Evolutionary conservation across 2,113 vertebrate genomes (phyloP).

Genomic region (Pelodiscus sinensis): DNA sequence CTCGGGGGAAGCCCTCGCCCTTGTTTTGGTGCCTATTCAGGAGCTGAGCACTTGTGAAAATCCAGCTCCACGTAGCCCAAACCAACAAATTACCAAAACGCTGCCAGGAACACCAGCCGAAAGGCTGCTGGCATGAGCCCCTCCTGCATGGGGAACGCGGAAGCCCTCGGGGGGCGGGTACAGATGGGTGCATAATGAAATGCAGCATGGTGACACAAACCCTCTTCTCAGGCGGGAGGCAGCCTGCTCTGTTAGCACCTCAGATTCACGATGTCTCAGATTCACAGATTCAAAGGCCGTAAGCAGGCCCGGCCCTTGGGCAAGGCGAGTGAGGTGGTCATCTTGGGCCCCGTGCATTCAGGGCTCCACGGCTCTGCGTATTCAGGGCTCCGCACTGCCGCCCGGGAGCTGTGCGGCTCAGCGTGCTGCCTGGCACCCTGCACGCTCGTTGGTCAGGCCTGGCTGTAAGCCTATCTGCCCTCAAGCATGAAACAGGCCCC

Average conservation of each 20-base stretch:
- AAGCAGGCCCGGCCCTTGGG: background rate
- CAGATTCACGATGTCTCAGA: background rate
- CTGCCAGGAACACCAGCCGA: background rate
- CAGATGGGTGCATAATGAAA: background rate
- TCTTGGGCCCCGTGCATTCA: no score
- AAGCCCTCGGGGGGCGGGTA: fast-evolving
- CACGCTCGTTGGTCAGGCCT: no score
- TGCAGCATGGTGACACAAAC: background rate
- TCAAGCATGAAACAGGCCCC: background rate
- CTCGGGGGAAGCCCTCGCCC: background rate
- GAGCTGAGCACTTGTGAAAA: background rate
- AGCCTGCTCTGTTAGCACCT: background rate
- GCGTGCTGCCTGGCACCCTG: no score
- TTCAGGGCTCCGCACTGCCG: no score
- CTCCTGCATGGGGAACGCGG: background rate
- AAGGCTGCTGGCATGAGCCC: background rate
- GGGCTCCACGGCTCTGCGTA: no score
- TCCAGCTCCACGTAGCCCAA: background rate
- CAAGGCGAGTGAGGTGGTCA: no score
- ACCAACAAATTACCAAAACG: background rate
- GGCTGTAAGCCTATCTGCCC: background rate
- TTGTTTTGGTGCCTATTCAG: background rate
- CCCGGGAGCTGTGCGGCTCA: no score
- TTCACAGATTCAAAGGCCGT: background rate
- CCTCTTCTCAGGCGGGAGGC: background rate